Percentiles rank a stretch among this genome's conserved stretches.
These are phyloP conservation scores for Dioctria rufipes DNA, from an alignment of 2,888 invertebrate genomes.

Conservation along the genomic window DNA sequence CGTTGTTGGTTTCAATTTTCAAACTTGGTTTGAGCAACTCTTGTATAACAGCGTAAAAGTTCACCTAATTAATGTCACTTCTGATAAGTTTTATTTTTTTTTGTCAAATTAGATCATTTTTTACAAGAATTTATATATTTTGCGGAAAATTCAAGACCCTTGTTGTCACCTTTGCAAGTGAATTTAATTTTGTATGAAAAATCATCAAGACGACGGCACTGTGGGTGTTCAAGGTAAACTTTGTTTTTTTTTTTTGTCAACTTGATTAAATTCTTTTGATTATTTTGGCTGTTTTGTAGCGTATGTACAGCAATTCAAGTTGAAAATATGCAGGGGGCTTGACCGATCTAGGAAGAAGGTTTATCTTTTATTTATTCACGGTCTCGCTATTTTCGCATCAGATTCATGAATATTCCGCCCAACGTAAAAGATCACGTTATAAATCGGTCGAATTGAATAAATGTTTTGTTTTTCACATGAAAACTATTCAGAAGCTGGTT, in stretches of 20 bases:
- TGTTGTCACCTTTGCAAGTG: neutral
- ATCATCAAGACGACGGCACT: neutral
- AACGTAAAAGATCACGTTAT: too few species aligned
- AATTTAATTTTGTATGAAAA: neutral
- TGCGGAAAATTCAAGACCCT: slow-evolving; percentile 25
- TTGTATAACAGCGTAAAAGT: slow-evolving; percentile 31
- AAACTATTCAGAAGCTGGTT: too few species aligned
- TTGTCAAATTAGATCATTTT: slow-evolving; percentile 8
- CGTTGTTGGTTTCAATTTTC: slow-evolving; percentile 6
- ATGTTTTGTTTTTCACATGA: too few species aligned
- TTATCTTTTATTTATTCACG: slow-evolving; percentile 2
- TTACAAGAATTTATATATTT: neutral
- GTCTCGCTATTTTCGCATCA: slow-evolving; percentile 3
- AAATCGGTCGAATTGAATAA: too few species aligned
- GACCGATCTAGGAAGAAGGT: slow-evolving; percentile 40
- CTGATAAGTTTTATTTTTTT: neutral
- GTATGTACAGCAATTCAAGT: neutral
- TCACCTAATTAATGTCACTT: neutral
- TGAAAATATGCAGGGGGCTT: slow-evolving; percentile 27
- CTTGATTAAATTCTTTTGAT: neutral
- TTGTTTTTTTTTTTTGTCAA: slow-evolving; percentile 1
- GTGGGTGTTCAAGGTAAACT: slow-evolving; percentile 29
- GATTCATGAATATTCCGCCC: neutral
- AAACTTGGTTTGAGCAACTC: slow-evolving; percentile 9
- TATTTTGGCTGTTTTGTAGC: neutral